Conservation (phyloP, 2,797 vertebrate species). For the Acipenser ruthenus region DNA sequence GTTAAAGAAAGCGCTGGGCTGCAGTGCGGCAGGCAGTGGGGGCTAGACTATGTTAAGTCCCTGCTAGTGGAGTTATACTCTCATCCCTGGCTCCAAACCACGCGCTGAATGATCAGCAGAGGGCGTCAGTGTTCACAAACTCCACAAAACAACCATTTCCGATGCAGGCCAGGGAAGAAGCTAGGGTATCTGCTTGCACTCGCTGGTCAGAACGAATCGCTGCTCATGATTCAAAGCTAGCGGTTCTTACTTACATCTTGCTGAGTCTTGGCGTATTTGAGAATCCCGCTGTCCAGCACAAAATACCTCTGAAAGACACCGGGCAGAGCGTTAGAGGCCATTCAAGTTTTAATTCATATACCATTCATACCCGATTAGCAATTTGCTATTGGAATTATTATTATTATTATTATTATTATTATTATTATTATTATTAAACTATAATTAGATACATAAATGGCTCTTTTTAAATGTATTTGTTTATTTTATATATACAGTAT, state of each 20-base stretch:
- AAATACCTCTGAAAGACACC: constrained; percentile 71
- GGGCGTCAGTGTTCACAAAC: background rate
- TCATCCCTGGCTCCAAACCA: background rate
- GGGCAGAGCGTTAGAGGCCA: background rate
- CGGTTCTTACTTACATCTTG: constrained; percentile 71
- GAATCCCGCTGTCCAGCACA: constrained; percentile 73
- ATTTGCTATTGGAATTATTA: background rate
- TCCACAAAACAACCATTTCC: background rate
- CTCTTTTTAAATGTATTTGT: no score
- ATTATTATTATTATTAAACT: no score
- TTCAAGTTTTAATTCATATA: background rate
- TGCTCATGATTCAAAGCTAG: no score
- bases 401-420: background rate
- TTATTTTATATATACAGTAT: no score
- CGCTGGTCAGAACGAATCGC: no score
- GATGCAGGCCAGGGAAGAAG: background rate
- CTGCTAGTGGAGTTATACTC: no score
- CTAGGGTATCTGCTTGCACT: no score
- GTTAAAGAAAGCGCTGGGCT: no score
- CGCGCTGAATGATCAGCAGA: background rate
- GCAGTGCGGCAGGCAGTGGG: no score
- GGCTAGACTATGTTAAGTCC: no score
- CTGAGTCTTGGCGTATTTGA: constrained; percentile 73
- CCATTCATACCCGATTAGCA: background rate
- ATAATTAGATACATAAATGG: no score